Percentiles rank a stretch among this genome's conserved stretches.
These are phyloP conservation scores for Podarcis lilfordi DNA, from an alignment of 2,797 vertebrate genomes.

Conservation along the genomic window DNA sequence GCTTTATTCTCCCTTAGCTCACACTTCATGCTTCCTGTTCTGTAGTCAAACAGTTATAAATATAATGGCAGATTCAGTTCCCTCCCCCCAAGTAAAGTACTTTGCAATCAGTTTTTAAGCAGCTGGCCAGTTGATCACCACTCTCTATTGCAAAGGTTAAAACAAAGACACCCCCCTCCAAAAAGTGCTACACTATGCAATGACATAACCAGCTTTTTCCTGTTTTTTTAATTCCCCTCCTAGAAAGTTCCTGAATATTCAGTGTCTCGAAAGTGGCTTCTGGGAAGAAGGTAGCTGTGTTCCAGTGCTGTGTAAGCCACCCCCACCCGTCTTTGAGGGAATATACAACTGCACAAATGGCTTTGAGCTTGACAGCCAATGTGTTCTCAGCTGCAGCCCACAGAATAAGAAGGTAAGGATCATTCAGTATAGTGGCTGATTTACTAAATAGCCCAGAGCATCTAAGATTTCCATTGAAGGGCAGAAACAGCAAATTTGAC, in stretches of 20 bases:
- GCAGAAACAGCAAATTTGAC: not conserved
- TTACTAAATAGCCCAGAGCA: not conserved
- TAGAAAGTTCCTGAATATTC: slow-evolving; percentile 91
- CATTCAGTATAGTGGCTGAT: not conserved
- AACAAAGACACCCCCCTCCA: too few relatives aligned
- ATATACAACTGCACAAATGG: slow-evolving; percentile 93
- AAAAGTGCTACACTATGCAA: not conserved
- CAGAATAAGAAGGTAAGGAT: slow-evolving; percentile 72
- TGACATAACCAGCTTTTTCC: not conserved
- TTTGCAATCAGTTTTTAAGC: too few relatives aligned
- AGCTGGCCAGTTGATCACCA: too few relatives aligned
- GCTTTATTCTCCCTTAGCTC: too few relatives aligned
- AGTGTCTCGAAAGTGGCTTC: slow-evolving; percentile 87
- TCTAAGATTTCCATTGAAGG: not conserved
- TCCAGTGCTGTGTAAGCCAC: slow-evolving; percentile 85
- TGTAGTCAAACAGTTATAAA: too few relatives aligned
- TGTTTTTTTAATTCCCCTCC: slow-evolving; percentile 43
- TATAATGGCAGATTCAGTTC: too few relatives aligned
- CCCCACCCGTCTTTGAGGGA: slow-evolving; percentile 88
- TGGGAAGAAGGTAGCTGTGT: slow-evolving; percentile 88
- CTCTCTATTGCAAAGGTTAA: too few relatives aligned
- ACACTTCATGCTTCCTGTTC: too few relatives aligned
- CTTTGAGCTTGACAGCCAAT: slow-evolving; percentile 85
- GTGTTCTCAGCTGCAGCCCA: slow-evolving; percentile 83
- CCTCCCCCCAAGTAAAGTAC: too few relatives aligned